Evolutionary conservation across 1,140 invertebrate genomes (phyloP).

Genomic region (Rhagoletis zephyria): DNA sequence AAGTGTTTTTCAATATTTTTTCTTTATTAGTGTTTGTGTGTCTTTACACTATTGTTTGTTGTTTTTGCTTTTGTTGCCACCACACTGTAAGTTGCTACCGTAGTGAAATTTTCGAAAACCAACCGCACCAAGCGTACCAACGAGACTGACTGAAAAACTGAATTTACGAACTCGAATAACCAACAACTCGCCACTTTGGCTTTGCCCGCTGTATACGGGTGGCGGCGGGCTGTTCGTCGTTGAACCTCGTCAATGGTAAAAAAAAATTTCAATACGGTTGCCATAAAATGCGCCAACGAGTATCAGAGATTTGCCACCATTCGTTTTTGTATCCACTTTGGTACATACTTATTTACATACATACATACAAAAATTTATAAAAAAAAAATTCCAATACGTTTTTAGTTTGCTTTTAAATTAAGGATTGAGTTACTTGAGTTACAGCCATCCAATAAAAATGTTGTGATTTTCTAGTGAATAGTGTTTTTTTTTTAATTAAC

Average conservation of each 20-base stretch:
- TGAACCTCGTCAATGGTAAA: slow-evolving; percentile 16
- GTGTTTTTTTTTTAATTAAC: neutral
- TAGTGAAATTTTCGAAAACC: slow-evolving; percentile 41
- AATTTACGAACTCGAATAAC: slow-evolving; percentile 51
- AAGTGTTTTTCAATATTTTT: slow-evolving; percentile 41
- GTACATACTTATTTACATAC: neutral
- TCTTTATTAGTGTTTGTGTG: neutral
- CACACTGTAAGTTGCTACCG: neutral
- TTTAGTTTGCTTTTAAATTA: neutral
- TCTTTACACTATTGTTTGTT: neutral
- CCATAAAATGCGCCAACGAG: neutral
- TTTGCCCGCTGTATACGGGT: slow-evolving; percentile 4
- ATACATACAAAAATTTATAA: neutral
- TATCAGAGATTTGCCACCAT: slow-evolving; percentile 28
- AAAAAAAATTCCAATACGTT: neutral
- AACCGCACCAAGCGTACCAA: slow-evolving; percentile 42
- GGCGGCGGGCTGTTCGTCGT: neutral
- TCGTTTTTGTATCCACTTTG: neutral
- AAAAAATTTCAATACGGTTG: slow-evolving; percentile 25
- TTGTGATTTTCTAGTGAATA: no score
- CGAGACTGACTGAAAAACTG: slow-evolving; percentile 50
- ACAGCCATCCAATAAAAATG: neutral
- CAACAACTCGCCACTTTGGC: slow-evolving; percentile 41
- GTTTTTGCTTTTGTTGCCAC: neutral
- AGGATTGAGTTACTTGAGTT: neutral